phyloP scores from a whole-genome alignment of 2,797 vertebrate genomes.

The Hyperoplus lanceolatus region DNA sequence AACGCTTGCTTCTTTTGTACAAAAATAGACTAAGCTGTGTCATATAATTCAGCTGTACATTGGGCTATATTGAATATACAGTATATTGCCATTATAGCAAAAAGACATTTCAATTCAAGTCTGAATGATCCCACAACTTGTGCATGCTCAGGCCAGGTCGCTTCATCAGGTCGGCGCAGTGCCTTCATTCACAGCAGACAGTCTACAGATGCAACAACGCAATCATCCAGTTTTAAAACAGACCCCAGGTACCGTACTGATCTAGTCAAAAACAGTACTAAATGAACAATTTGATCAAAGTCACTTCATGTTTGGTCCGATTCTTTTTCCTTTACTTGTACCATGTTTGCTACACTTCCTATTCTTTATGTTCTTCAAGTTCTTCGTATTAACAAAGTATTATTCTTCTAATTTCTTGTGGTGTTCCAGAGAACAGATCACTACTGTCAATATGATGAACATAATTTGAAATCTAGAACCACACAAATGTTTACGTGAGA shows the following conservation, averaged over 20 bases:
- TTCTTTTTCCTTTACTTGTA: not conserved
- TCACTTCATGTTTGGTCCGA: not conserved
- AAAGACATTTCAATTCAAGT: not conserved
- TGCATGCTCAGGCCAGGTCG: not conserved
- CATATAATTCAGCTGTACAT: slow-evolving; percentile 28
- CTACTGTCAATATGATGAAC: not conserved
- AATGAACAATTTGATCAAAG: not conserved
- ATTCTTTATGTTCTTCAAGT: not conserved
- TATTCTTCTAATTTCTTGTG: not conserved
- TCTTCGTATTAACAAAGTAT: not conserved
- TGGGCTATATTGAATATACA: slow-evolving; percentile 24
- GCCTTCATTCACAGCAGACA: slow-evolving; percentile 36
- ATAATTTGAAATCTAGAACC: not conserved
- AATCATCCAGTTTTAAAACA: slow-evolving; percentile 8
- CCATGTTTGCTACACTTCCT: slow-evolving; percentile 2
- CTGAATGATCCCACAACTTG: not conserved
- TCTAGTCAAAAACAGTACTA: not conserved
- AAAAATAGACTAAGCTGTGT: slow-evolving; percentile 56
- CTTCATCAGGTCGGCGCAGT: not conserved
- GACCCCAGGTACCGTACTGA: not conserved
- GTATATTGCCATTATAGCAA: slow-evolving; percentile 38
- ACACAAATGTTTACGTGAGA: not conserved
- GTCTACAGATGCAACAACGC: slow-evolving; percentile 11
- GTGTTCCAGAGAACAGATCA: not conserved
- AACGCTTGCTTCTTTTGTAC: slow-evolving; percentile 19